These are phyloP conservation scores for Schmidtea mediterranea DNA, from an alignment of 1,140 invertebrate genomes.

Conservation along the genomic window DNA sequence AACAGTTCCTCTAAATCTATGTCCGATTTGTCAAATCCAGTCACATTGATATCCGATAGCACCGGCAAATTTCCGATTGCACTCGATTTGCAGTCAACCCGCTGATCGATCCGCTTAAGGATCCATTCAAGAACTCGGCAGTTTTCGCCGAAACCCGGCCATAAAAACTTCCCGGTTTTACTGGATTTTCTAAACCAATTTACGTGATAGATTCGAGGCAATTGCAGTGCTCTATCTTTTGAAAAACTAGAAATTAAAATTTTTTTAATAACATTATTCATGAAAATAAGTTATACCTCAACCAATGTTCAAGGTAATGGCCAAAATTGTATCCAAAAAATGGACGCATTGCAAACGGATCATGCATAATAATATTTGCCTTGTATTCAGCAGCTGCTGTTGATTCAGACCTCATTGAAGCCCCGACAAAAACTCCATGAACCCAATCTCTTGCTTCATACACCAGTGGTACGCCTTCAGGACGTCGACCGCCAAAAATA, in stretches of 20 bases:
- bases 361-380: constrained; percentile 66
- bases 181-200: constrained; percentile 78
- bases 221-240: constrained; percentile 55
- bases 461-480: constrained; percentile 11
- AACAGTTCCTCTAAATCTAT: constrained; percentile 41
- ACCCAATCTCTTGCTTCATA: constrained; percentile 6
- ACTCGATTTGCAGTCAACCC: background rate
- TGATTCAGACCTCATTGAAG: constrained; percentile 5
- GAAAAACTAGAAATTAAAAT: constrained; percentile 40
- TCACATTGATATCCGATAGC: background rate
- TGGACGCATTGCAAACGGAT: constrained; percentile 83
- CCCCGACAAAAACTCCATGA: constrained; percentile 8
- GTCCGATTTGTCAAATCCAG: background rate
- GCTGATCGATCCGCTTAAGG: constrained; percentile 35
- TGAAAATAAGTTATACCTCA: too few species aligned
- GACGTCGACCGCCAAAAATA: constrained; percentile 7
- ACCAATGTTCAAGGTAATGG: constrained; percentile 65
- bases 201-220: constrained; percentile 82
- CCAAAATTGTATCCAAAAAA: constrained; percentile 95
- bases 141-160: constrained; percentile 83
- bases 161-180: constrained; percentile 47
- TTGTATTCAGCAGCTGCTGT: constrained; percentile 8
- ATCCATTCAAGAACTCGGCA: constrained; percentile 68
- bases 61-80: background rate
- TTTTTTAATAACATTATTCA: too few species aligned